Base-by-base conservation (phyloP, 2,797 vertebrate genomes). In the Ficedula albicollis region DNA sequence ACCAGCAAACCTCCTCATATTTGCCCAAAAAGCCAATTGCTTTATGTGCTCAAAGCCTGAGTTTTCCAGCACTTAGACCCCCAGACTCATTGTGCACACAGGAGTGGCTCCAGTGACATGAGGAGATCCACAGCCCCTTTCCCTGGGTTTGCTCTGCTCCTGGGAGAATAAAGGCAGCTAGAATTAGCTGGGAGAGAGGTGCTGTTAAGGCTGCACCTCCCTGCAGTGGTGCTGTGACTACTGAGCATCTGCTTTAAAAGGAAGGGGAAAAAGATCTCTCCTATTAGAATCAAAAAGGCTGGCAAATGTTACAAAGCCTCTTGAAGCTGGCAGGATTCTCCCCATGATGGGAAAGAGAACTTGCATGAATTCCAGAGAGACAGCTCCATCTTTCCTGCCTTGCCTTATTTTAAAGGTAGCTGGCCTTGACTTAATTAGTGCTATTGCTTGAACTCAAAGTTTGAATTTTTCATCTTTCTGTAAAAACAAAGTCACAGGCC, bases 21-120 rank as follows among this genome's bases (percentile, higher is more conserved):
- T 15, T 54, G 20, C 36, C 44, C 19, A 43, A 43, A 82, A 75
- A 32, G 4, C 10, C 0, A 1, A 23, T 17, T 3, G 1, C 18
- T 87, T 58, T 48, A 38, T 41, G 49, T 43, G 26, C 4, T 1
- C 56, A 67, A 55, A 90, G 23, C n/a, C 27, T 1, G 2, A 80
- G 19, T 32, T 56, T 15, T 44, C 30, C 46, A 70, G 66, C 75
- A 34, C 48, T 84, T 60, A 73, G 60, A 41, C 10, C 18, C 11
- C 21, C 26, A 79, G 15, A 62, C 14, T 20, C 48, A 39, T 16
- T 5, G 2, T 29, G 66, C 27, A 46, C 26, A 10, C 43, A 38
- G 32, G 52, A 55, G 13, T 10, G 17, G 30, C 59, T 49, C 46
- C 11, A 2, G 36, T 34, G 39, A 43, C 30, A n/a, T 18, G 25